A percentile compares a stretch with the other conserved stretches of the same genome.
Conservation (phyloP, 2,797 vertebrate genomes). For the Sitta carolinensis region DNA sequence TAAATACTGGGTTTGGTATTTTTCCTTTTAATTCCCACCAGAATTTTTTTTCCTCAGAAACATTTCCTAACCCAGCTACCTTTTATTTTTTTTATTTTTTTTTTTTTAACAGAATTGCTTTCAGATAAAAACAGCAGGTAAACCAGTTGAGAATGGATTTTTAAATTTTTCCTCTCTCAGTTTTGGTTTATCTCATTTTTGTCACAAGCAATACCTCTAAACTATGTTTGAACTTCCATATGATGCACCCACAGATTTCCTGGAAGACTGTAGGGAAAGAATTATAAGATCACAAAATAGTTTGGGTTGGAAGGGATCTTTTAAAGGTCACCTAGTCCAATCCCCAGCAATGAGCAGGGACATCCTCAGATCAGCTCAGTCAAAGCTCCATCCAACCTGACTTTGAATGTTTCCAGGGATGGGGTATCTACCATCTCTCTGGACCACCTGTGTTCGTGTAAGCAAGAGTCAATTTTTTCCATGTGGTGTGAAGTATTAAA, state of each 20-base stretch:
- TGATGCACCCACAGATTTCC: background rate
- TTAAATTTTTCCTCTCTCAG: fast-evolving
- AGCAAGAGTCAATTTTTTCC: background rate
- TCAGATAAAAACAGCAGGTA: background rate
- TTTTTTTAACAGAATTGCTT: background rate
- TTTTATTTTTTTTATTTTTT: no score
- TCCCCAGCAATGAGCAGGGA: background rate
- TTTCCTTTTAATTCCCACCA: background rate
- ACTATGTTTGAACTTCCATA: background rate
- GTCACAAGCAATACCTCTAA: background rate
- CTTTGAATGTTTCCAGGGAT: background rate
- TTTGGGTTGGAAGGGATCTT: background rate
- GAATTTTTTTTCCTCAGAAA: background rate
- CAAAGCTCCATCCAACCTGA: background rate
- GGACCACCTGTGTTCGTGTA: background rate
- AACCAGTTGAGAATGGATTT: background rate
- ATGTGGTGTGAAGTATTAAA: background rate
- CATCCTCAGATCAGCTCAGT: background rate
- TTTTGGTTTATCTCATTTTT: background rate
- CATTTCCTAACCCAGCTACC: background rate
- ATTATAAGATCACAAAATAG: background rate
- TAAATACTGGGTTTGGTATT: background rate
- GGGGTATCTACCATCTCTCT: no score
- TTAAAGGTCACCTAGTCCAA: background rate
- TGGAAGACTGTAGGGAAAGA: background rate